Base-by-base conservation (phyloP, 2,888 invertebrate genomes). In the Erebia aethiops region DNA sequence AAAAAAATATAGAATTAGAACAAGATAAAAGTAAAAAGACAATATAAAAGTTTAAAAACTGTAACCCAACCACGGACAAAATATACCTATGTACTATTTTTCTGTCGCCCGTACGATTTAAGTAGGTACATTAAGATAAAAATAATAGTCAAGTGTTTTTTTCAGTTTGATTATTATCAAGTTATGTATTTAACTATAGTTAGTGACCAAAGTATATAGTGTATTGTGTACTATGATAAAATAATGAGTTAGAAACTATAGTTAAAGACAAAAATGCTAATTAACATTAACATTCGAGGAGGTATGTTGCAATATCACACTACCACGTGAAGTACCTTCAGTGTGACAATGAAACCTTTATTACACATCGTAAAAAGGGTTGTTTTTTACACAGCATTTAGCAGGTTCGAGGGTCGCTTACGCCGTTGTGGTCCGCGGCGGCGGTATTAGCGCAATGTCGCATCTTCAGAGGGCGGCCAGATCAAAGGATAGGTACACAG, bases 401-500 rank as follows among this genome's bases (percentile, higher is more conserved):
- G 75, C 75, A 75, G 71, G 67, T 13, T 18, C n/a, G 51, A 7
- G 69, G 35, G 79, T 73, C 83, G 83, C 81, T 86, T 90, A 85
- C 78, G 87, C 35, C 89, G 81, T 90, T 89, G 74, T 79, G 84
- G 79, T 72, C 71, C 85, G 89, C 77, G 85, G 75, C 80, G 79
- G 76, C 85, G 82, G 90, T 87, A 91, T 92, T 91, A 92, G 90
- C 90, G 92, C 90, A 87, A 86, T 88, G 91, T 90, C 91, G 89
- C 90, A 89, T 92, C 91, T 92, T 92, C 90, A 85, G 87, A 89
- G 91, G 90, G 90, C 92, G 91, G 92, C 90, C 89, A 91, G 91
- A 92, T 92, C 92, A 92, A 92, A 92, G 91, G 91, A 90, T 88
- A 90, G 89, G 89, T 89, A 91, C 90, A 92, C 88, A 90, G 89